Percentiles rank a stretch among this genome's conserved stretches.
These are phyloP conservation scores for Panthera tigris DNA, from an alignment of 2,113 vertebrate species.

Conservation along the genomic window DNA sequence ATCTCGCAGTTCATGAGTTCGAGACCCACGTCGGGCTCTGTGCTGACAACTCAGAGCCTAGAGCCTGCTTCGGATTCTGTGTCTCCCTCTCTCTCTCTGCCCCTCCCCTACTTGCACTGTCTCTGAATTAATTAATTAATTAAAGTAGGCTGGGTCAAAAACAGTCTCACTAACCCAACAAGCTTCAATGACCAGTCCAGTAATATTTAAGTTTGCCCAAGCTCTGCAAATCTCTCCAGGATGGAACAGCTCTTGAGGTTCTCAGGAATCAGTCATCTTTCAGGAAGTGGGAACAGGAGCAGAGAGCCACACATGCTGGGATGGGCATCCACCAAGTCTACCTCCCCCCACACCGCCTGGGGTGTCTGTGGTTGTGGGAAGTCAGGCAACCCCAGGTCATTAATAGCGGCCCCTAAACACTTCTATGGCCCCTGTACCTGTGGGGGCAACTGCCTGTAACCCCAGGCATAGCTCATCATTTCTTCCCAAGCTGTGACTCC, in stretches of 20 bases:
- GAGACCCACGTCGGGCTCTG: too few relatives aligned
- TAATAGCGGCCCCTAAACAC: not conserved
- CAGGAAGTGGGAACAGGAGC: not conserved
- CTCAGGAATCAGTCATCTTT: not conserved
- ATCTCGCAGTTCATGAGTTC: too few relatives aligned
- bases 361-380: not conserved
- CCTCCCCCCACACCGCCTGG: not conserved
- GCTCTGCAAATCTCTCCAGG: not conserved
- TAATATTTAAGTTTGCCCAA: not conserved
- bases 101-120: too few relatives aligned
- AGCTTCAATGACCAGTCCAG: not conserved
- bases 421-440: not conserved
- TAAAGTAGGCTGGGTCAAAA: not conserved
- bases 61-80: too few relatives aligned
- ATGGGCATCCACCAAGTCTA: not conserved
- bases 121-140: too few relatives aligned
- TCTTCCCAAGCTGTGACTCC: not conserved
- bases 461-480: not conserved
- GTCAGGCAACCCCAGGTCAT: not conserved
- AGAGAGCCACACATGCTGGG: not conserved
- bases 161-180: not conserved
- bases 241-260: not conserved
- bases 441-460: not conserved
- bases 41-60: too few relatives aligned
- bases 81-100: too few relatives aligned